Evolutionary conservation across 1,140 invertebrate species (phyloP), one percentile per base, ranked within the genome.

Genomic region (Pseudomyrmex pallidus): DNA sequence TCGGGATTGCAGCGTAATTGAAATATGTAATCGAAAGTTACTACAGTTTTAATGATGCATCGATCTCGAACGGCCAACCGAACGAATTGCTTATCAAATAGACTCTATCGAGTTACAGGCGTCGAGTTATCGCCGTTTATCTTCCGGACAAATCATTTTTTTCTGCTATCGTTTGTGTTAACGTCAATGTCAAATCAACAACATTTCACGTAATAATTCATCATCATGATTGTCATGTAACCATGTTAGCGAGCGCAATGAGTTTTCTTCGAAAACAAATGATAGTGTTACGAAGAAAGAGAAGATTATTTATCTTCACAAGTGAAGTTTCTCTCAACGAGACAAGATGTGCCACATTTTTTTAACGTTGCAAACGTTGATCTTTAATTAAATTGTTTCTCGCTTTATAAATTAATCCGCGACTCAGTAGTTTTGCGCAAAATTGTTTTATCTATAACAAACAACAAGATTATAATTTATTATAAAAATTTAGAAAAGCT

Each of bases 1-100:
- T 35, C 44, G 56, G 46, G 44, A 46, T 78, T 57, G 44, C 64
- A 57, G 57, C 46, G 52, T 70, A 77, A 77, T 80, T n/a, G n/a
- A 59, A 35, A 35, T 35, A 61, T 61, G 12, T 35, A 22, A 15
- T 48, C 64, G 54, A 78, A 68, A 78, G 35, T 70, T 70, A 56
- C 20, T 50, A 59, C 3, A 61, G 48, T 80, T 72, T 59, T 59
- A 70, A 80, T 48, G n/a, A 57, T 22, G 17, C 50, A 50, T 35
- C 35, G 22, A 59, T 12, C 15, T 20, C 35, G 35, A 5, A 35
- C 3, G 20, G 20, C 15, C 76, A 57, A 35, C 50, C 48, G 1
- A 50, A 70, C 9, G 10, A 59, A 50, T 59, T 15, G 22, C 22
- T 72, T 72, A 61, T 78, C 64, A 15, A 17, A 57, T 10, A 17